Evolutionary conservation across 2,113 vertebrate genomes (phyloP).

Genomic region (Suricata suricatta): DNA sequence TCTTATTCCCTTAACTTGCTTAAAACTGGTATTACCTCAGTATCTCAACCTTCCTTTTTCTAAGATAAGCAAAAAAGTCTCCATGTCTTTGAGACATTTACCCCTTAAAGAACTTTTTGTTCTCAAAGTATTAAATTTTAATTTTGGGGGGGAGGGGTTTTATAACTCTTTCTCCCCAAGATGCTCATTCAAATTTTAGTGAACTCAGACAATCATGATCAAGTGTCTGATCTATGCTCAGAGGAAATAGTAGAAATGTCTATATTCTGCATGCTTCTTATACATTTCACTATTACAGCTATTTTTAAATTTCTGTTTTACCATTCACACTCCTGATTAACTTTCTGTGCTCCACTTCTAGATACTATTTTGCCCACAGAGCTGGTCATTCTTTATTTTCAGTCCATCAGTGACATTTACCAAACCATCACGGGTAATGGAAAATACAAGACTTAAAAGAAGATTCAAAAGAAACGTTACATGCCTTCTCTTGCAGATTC

Average conservation of each 20-base stretch:
- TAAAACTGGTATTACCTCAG: neutral
- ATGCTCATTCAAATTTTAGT: conserved; percentile 8
- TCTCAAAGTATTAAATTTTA: conserved; percentile 35
- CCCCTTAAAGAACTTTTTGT: neutral
- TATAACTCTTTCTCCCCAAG: neutral
- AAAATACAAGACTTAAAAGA: conserved; percentile 32
- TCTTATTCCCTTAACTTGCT: neutral
- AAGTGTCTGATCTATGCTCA: neutral
- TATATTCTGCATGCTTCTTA: neutral
- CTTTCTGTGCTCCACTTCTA: neutral
- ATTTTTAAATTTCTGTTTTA: conserved; percentile 32
- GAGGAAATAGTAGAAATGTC: neutral
- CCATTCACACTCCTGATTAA: neutral
- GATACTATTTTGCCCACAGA: neutral
- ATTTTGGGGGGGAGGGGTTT: neutral
- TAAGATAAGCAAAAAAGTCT: neutral
- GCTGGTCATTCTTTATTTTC: conserved; percentile 28
- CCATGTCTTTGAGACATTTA: neutral
- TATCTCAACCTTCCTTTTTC: neutral
- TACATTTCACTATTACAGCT: neutral
- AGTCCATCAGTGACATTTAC: conserved; percentile 25
- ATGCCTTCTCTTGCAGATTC: neutral
- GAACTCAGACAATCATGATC: neutral
- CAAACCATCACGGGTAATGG: neutral
- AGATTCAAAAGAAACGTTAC: neutral